Percentiles rank a stretch among this genome's conserved stretches.
phyloP scores from a whole-genome alignment of 2,797 vertebrate genomes.

The Tachyglossus aculeatus region DNA sequence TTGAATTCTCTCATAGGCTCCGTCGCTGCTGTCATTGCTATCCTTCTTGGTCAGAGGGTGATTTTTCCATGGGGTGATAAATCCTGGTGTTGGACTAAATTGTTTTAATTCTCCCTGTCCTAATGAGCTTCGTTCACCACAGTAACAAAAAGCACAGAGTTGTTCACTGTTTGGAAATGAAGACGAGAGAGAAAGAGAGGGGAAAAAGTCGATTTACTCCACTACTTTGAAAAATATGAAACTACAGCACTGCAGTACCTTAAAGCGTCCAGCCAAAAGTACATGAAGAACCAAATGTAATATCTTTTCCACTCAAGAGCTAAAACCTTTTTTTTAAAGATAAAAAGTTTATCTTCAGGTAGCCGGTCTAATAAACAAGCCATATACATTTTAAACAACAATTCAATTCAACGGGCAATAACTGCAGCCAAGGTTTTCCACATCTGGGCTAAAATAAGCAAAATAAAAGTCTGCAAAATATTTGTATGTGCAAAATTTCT shows the following conservation, averaged over 20 bases:
- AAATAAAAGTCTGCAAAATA: too few relatives aligned
- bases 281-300: too few relatives aligned
- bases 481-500: too few relatives aligned
- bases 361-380: too few relatives aligned
- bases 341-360: too few relatives aligned
- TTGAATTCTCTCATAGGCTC: conserved; percentile 77
- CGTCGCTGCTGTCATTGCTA: conserved; percentile 75
- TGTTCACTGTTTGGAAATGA: conserved; percentile 76
- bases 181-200: neutral
- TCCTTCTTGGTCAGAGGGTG: conserved; percentile 69
- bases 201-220: conserved; percentile 4
- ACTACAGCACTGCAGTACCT: neutral
- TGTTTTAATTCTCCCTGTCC: conserved; percentile 94
- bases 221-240: neutral
- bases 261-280: too few relatives aligned
- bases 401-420: too few relatives aligned
- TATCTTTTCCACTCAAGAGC: too few relatives aligned
- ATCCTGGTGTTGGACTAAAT: conserved; percentile 85
- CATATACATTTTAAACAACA: too few relatives aligned
- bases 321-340: too few relatives aligned
- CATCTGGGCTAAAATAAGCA: too few relatives aligned
- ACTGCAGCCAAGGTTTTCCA: too few relatives aligned
- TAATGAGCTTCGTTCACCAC: conserved; percentile 92
- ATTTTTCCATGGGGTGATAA: conserved; percentile 74
- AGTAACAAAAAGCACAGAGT: conserved; percentile 97